These are phyloP conservation scores for Ophioderma brevispina DNA, from an alignment of 35 echinoderm and acorn worm species.

Conservation along the genomic window DNA sequence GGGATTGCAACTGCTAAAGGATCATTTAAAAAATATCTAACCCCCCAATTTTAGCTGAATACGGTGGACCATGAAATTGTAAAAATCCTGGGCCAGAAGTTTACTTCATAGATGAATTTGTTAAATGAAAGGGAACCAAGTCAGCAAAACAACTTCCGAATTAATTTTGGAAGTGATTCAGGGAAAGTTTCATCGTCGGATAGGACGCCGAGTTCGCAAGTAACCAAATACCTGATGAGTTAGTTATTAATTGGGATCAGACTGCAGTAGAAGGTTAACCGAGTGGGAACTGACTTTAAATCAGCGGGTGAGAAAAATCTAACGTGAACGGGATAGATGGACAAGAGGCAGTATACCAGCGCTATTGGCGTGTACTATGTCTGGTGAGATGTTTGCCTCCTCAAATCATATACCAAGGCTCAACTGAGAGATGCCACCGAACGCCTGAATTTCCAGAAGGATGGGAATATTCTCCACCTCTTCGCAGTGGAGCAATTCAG, in stretches of 20 bases:
- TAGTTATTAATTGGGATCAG: constrained; percentile 73
- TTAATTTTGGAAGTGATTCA: constrained; percentile 6
- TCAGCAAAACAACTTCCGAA: not conserved
- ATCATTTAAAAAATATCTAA: not conserved
- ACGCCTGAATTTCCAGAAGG: constrained; percentile 43
- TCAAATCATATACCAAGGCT: constrained; percentile 62
- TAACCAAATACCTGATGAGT: constrained; percentile 43
- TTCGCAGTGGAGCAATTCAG: constrained; percentile 35
- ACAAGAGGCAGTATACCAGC: constrained; percentile 59
- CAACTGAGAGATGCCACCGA: constrained; percentile 37
- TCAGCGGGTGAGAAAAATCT: constrained; percentile 29
- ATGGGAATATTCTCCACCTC: constrained; percentile 45
- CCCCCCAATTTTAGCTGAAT: constrained; percentile 9
- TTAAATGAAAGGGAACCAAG: constrained; percentile 51
- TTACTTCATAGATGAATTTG: constrained; percentile 9
- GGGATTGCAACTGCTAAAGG: not conserved
- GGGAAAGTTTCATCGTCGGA: constrained; percentile 6
- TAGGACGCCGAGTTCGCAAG: constrained; percentile 26
- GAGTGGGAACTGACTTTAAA: constrained; percentile 34
- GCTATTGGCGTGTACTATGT: constrained; percentile 16
- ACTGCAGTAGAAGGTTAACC: constrained; percentile 50
- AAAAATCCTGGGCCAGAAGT: constrained; percentile 10
- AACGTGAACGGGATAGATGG: constrained; percentile 55
- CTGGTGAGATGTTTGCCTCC: constrained; percentile 57
- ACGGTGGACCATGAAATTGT: not conserved